phyloP scores from a whole-genome alignment of 2,888 invertebrate species.

The Pristionchus fissidentatus region DNA sequence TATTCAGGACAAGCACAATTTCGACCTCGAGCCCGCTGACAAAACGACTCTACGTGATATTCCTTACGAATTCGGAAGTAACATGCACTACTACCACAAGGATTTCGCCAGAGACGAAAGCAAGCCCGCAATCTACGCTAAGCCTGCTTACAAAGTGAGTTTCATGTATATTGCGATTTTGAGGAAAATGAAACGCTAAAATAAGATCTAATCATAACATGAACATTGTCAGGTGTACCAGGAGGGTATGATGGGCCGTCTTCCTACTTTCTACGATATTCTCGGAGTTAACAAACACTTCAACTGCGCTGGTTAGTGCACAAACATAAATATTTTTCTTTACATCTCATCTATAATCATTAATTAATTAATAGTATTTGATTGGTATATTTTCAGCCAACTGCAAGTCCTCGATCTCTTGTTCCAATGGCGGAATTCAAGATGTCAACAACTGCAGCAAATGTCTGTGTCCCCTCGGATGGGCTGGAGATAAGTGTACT shows the following conservation, averaged over 20 bases:
- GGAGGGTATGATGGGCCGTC: constrained; percentile 34
- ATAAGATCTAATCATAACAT: background rate
- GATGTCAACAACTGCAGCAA: background rate
- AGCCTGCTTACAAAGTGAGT: constrained; percentile 16
- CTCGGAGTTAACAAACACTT: constrained; percentile 40
- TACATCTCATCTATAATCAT: background rate
- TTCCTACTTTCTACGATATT: constrained; percentile 43
- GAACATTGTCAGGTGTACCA: background rate
- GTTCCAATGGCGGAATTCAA: constrained; percentile 20
- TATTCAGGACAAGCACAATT: constrained; percentile 13
- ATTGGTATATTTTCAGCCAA: constrained; percentile 5
- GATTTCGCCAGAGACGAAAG: background rate
- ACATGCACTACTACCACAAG: constrained; percentile 42
- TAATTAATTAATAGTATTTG: no score
- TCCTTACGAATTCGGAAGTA: constrained; percentile 35
- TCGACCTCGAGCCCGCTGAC: constrained; percentile 9
- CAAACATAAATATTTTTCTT: accelerated
- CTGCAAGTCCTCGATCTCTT: background rate
- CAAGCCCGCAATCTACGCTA: constrained; percentile 37
- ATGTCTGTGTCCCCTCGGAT: constrained; percentile 24
- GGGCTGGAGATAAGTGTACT: constrained; percentile 11
- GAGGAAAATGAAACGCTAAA: no score
- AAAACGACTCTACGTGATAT: background rate
- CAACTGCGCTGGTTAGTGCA: constrained; percentile 4
- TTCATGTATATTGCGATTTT: no score